A percentile compares a stretch with the other conserved stretches of the same genome.
Conservation (phyloP, 2,797 vertebrate species). For the Florisuga fusca region DNA sequence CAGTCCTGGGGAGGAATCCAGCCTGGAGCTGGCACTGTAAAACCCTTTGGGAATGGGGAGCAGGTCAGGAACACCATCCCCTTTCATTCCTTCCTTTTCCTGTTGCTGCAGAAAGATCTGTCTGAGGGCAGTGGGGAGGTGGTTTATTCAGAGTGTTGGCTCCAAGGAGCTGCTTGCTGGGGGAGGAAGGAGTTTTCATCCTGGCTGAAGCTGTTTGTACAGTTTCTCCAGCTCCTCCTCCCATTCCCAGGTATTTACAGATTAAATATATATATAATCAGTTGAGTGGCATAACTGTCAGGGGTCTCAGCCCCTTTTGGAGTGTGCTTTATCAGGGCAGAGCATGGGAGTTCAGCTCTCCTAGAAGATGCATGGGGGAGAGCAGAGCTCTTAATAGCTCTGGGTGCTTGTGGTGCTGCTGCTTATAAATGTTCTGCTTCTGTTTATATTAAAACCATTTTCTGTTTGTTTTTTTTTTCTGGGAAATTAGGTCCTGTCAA, state of each 20-base stretch:
- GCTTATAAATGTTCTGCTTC: background rate
- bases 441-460: background rate
- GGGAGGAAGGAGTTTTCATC: background rate
- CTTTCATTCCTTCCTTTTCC: background rate
- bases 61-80: background rate
- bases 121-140: background rate
- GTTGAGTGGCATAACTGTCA: background rate
- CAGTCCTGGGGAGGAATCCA: background rate
- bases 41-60: background rate
- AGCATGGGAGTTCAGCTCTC: background rate
- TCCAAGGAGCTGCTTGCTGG: background rate
- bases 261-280: too few species aligned
- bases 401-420: background rate
- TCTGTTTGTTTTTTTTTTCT: background rate
- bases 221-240: background rate
- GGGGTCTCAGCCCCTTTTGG: background rate
- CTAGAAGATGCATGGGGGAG: background rate
- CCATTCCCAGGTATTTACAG: background rate
- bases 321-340: background rate
- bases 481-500: background rate
- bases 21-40: background rate
- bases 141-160: background rate
- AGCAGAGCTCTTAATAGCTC: background rate
- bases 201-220: rapidly evolving
- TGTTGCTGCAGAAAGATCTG: background rate